These are phyloP conservation scores for Cryptus armator DNA, from an alignment of 2,888 invertebrate species.

Conservation along the genomic window DNA sequence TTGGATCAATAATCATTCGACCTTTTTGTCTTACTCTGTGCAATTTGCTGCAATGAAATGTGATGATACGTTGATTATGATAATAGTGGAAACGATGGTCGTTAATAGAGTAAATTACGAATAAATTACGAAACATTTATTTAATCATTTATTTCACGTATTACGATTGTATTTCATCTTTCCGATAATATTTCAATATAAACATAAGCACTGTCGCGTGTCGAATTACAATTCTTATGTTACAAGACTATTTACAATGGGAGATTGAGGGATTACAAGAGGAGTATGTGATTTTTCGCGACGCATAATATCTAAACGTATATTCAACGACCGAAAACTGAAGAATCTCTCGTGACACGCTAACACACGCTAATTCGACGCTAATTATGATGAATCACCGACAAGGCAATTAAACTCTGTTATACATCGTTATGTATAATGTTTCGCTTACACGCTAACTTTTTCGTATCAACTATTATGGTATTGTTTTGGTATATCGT, in stretches of 20 bases:
- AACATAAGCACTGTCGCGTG: constrained; percentile 82
- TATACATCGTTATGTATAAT: constrained; percentile 66
- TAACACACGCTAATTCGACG: constrained; percentile 61
- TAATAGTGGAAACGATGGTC: constrained; percentile 14
- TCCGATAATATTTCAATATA: constrained; percentile 80
- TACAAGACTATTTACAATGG: constrained; percentile 83
- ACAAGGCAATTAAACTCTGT: constrained; percentile 58
- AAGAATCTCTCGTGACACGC: constrained; percentile 53
- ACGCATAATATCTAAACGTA: constrained; percentile 50
- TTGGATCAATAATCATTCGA: no score
- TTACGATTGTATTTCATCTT: constrained; percentile 80
- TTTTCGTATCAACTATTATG: constrained; percentile 73
- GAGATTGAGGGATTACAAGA: constrained; percentile 52
- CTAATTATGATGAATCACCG: constrained; percentile 65
- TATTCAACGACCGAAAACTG: constrained; percentile 60
- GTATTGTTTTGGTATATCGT: constrained; percentile 84
- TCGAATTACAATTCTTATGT: constrained; percentile 78
- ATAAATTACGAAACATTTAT: constrained; percentile 82
- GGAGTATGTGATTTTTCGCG: constrained; percentile 54
- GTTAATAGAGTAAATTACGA: constrained; percentile 21
- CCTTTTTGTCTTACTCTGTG: no score
- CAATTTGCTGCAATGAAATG: neutral
- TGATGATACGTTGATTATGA: constrained; percentile 18
- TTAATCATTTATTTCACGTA: constrained; percentile 79
- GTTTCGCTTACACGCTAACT: constrained; percentile 73